Conservation (phyloP, 2,888 invertebrate genomes). For the Linnaemya vulpina region DNA sequence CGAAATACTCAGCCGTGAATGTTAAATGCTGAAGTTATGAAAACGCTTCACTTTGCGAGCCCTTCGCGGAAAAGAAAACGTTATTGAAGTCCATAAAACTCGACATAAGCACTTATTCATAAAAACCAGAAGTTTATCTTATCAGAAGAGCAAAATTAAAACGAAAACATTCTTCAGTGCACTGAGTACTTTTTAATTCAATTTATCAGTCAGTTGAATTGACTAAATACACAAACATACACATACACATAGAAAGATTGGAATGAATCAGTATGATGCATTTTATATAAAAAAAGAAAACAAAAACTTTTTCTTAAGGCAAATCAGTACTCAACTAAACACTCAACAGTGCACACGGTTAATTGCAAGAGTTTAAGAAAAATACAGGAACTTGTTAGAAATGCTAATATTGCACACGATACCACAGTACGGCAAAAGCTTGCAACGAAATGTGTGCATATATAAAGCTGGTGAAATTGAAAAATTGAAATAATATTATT, state of each 20-base stretch:
- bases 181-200: slow-evolving; percentile 33
- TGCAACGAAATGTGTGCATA: neutral
- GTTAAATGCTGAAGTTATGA: too few species aligned
- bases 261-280: slow-evolving; percentile 36
- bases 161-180: neutral
- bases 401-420: slow-evolving; percentile 60
- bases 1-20: too few species aligned
- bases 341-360: slow-evolving; percentile 59
- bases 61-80: too few species aligned
- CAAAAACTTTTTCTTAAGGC: neutral
- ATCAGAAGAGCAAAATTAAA: slow-evolving; percentile 34
- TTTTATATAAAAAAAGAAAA: slow-evolving; percentile 8
- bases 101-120: neutral
- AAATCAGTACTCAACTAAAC: slow-evolving; percentile 28
- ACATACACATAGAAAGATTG: slow-evolving; percentile 1
- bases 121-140: slow-evolving; percentile 22
- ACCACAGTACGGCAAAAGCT: neutral
- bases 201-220: slow-evolving; percentile 40
- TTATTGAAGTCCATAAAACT: neutral
- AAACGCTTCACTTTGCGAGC: too few species aligned
- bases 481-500: slow-evolving; percentile 1
- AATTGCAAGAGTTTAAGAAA: slow-evolving; percentile 2
- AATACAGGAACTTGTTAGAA: neutral
- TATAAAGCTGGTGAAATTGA: slow-evolving; percentile 39
- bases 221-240: slow-evolving; percentile 25